Conservation (phyloP, 2,888 invertebrate genomes). For the Diplazon laetatorius region DNA sequence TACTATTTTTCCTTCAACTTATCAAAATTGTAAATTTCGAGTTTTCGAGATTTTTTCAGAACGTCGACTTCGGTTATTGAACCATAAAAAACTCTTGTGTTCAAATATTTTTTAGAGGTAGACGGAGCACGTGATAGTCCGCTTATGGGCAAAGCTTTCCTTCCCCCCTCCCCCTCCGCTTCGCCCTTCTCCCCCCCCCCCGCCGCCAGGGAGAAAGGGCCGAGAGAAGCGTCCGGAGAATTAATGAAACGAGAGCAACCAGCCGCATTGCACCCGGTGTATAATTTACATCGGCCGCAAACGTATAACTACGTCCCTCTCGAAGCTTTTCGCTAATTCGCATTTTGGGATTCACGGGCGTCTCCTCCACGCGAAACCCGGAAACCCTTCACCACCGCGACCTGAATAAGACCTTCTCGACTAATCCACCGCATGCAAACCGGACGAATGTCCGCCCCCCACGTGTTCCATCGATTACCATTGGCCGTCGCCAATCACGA, state of each 20-base stretch:
- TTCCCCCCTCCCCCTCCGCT: no score
- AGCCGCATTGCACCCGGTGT: conserved; percentile 67
- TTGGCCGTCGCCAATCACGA: conserved; percentile 17
- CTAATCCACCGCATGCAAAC: conserved; percentile 41
- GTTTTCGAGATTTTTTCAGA: no score
- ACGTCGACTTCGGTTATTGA: no score
- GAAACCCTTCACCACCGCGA: conserved; percentile 21
- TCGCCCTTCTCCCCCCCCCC: no score
- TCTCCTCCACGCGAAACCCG: conserved; percentile 52
- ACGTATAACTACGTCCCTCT: conserved; percentile 61
- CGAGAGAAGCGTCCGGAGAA: conserved; percentile 52
- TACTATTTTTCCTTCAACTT: no score
- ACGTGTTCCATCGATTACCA: conserved; percentile 44
- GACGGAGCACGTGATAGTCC: no score
- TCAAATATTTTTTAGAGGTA: no score
- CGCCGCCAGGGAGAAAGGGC: conserved; percentile 37
- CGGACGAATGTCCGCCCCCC: neutral
- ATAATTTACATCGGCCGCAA: conserved; percentile 73
- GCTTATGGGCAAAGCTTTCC: no score
- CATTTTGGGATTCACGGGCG: conserved; percentile 61
- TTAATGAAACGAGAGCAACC: conserved; percentile 72
- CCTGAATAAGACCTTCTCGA: conserved; percentile 56
- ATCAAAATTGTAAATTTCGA: no score
- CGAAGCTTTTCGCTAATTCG: conserved; percentile 63
- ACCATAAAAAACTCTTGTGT: no score